Evolutionary conservation across 2,888 invertebrate species (phyloP).

Genomic region (Chouioia cunea): DNA sequence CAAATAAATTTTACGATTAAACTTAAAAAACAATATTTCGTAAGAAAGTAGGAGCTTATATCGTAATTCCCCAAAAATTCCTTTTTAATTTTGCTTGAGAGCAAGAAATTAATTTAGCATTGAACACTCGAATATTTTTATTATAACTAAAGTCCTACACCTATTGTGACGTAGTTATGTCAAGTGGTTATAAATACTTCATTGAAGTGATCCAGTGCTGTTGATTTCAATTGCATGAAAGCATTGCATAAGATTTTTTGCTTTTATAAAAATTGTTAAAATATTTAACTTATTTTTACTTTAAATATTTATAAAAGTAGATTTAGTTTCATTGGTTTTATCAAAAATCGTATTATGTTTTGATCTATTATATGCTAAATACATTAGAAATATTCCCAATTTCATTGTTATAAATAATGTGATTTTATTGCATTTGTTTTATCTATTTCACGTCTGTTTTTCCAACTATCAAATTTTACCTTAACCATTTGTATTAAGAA

Average conservation of each 20-base stretch:
- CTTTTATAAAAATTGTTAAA: conserved; percentile 22
- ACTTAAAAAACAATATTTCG: not conserved
- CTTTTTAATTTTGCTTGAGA: conserved; percentile 20
- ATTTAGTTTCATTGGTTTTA: no score
- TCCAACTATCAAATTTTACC: not conserved
- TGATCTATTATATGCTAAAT: no score
- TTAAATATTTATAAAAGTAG: no score
- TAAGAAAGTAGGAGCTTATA: not conserved
- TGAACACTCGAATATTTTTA: conserved; percentile 18
- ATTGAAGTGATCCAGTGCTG: conserved; percentile 58
- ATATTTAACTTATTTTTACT: no score
- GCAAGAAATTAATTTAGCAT: conserved; percentile 23
- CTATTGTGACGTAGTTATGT: conserved; percentile 33
- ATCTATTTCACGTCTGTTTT: not conserved
- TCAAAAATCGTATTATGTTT: no score
- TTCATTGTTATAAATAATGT: conserved; percentile 13
- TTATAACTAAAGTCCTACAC: conserved; percentile 22
- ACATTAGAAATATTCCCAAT: conserved; percentile 1
- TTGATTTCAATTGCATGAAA: conserved; percentile 57
- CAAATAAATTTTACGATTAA: conserved; percentile 1
- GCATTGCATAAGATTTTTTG: conserved; percentile 57
- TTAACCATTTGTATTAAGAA: not conserved
- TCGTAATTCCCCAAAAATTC: not conserved
- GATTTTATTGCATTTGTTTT: conserved; percentile 2
- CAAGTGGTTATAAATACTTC: conserved; percentile 60